These are phyloP conservation scores for Mesorhabditis belari DNA, from an alignment of 2,888 invertebrate genomes.

Conservation along the genomic window DNA sequence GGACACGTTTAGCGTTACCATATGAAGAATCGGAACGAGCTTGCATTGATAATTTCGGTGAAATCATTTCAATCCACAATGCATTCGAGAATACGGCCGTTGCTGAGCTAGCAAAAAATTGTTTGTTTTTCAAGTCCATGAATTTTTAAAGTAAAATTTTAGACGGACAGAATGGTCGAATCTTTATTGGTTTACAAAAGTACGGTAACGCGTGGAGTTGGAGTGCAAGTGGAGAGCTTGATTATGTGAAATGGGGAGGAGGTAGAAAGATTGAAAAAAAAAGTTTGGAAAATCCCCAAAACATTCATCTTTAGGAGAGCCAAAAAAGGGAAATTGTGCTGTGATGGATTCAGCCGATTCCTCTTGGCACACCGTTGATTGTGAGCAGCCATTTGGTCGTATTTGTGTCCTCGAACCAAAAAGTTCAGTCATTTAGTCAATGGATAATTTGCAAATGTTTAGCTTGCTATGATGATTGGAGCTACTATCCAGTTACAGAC, in stretches of 20 bases:
- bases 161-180: neutral
- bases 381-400: neutral
- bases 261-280: no score
- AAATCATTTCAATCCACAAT: neutral
- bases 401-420: neutral
- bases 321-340: neutral
- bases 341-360: neutral
- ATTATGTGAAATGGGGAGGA: neutral
- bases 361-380: neutral
- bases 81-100: neutral
- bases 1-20: no score
- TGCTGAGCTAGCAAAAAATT: neutral
- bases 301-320: neutral
- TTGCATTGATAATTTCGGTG: neutral
- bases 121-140: neutral
- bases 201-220: neutral
- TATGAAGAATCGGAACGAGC: neutral
- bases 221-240: neutral
- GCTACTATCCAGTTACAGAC: neutral
- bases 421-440: neutral
- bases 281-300: neutral
- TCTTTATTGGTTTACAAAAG: neutral
- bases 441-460: neutral
- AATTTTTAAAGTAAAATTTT: neutral
- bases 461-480: neutral